Evolutionary conservation across 1,140 invertebrate species (phyloP).

Genomic region (Rhagoletis zephyria): DNA sequence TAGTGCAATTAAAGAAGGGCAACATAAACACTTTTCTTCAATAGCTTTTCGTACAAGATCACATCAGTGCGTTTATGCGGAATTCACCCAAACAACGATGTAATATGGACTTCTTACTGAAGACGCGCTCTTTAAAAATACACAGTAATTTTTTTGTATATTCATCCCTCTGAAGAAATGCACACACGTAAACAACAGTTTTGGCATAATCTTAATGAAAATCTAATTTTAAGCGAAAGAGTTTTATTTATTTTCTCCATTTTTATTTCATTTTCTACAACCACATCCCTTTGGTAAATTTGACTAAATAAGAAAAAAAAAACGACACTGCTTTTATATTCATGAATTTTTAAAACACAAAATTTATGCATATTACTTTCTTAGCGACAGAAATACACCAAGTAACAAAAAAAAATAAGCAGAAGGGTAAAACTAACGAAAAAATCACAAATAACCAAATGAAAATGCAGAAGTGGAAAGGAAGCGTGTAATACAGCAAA

Average conservation of each 20-base stretch:
- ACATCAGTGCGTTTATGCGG: too few relatives aligned
- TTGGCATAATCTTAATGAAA: constrained; percentile 42
- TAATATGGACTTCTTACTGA: too few relatives aligned
- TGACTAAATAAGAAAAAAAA: background rate
- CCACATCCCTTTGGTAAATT: background rate
- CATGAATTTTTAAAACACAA: constrained; percentile 41
- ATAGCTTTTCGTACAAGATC: too few relatives aligned
- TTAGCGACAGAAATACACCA: background rate
- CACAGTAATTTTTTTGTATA: background rate
- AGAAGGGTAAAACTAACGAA: background rate
- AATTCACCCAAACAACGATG: too few relatives aligned
- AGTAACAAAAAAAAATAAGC: background rate
- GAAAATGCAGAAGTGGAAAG: background rate
- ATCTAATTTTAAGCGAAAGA: background rate
- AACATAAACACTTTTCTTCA: too few relatives aligned
- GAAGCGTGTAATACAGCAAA: constrained; percentile 28
- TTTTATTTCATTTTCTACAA: background rate
- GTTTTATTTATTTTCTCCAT: background rate
- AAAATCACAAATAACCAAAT: background rate
- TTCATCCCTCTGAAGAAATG: too few relatives aligned
- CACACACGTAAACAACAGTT: background rate
- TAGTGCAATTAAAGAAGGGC: too few relatives aligned
- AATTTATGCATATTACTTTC: constrained; percentile 37
- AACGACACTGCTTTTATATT: background rate
- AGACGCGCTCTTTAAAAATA: too few relatives aligned